Conservation (phyloP, 2,797 vertebrate genomes). For the Rhinophrynus dorsalis region DNA sequence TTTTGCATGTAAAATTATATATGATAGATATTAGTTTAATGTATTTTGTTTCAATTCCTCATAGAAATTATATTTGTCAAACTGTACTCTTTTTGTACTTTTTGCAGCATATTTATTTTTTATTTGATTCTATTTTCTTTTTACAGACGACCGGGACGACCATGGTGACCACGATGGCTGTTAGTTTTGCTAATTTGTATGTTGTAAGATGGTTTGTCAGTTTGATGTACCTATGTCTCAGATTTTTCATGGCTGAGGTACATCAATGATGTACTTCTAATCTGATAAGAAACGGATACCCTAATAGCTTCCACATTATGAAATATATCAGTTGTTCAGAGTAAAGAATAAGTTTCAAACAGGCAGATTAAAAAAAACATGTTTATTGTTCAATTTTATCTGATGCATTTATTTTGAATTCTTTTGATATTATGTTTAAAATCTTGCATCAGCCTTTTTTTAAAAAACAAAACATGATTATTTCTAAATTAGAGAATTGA, state of each 20-base stretch:
- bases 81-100: constrained; percentile 7
- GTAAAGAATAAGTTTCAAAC: constrained; percentile 5
- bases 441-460: constrained; percentile 13
- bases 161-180: constrained; percentile 41
- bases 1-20: not conserved
- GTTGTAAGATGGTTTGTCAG: constrained; percentile 33
- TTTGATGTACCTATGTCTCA: constrained; percentile 46
- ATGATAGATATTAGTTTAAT: not conserved
- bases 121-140: constrained; percentile 45
- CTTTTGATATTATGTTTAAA: constrained; percentile 15
- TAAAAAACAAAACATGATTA: constrained; percentile 2
- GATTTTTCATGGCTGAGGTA: constrained; percentile 33
- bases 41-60: constrained; percentile 5
- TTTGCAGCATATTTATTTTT: constrained; percentile 44
- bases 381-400: constrained; percentile 12
- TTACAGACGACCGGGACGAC: constrained; percentile 44
- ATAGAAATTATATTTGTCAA: constrained; percentile 9
- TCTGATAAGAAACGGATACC: not conserved
- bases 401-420: constrained; percentile 5
- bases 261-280: constrained; percentile 31
- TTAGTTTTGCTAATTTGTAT: constrained; percentile 46
- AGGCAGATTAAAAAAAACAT: constrained; percentile 18
- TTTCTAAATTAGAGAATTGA: constrained; percentile 28
- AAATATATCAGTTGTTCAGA: too few species aligned
- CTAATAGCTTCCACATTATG: not conserved